A percentile compares a stretch with the other conserved stretches of the same genome.
phyloP scores from a whole-genome alignment of 2,113 vertebrate species.

The Gobiocypris rarus region DNA sequence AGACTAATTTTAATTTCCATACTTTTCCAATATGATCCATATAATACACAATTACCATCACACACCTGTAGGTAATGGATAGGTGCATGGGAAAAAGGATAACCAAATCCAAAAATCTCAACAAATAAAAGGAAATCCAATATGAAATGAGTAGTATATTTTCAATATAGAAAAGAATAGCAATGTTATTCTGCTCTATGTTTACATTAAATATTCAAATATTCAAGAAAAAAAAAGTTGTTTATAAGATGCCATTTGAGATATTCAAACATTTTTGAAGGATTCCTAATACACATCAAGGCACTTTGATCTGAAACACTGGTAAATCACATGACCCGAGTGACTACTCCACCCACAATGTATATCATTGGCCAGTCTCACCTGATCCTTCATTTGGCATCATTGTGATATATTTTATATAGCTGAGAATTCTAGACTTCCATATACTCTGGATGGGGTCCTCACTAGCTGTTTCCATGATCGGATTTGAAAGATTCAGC shows the following conservation, averaged over 20 bases:
- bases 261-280: too few relatives aligned
- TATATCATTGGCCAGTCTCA: slow-evolving; percentile 24
- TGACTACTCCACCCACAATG: background rate
- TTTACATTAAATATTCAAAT: background rate
- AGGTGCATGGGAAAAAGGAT: too few relatives aligned
- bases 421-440: background rate
- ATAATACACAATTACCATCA: too few relatives aligned
- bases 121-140: too few relatives aligned
- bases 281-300: background rate
- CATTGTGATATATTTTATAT: slow-evolving; percentile 40
- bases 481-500: slow-evolving; percentile 2
- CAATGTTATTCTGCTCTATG: background rate
- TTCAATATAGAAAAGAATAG: too few relatives aligned
- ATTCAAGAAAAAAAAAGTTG: too few relatives aligned
- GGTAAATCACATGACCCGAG: slow-evolving; percentile 32
- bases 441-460: slow-evolving; percentile 12
- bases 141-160: too few relatives aligned
- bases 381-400: slow-evolving; percentile 1
- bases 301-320: background rate
- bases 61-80: too few relatives aligned
- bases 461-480: slow-evolving; percentile 25
- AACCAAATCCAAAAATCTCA: too few relatives aligned
- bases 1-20: too few relatives aligned
- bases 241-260: too few relatives aligned
- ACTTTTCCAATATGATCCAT: too few relatives aligned